Percentiles rank a stretch among this genome's conserved stretches.
Conservation (phyloP, 2,888 invertebrate species). For the Spodoptera exigua region DNA sequence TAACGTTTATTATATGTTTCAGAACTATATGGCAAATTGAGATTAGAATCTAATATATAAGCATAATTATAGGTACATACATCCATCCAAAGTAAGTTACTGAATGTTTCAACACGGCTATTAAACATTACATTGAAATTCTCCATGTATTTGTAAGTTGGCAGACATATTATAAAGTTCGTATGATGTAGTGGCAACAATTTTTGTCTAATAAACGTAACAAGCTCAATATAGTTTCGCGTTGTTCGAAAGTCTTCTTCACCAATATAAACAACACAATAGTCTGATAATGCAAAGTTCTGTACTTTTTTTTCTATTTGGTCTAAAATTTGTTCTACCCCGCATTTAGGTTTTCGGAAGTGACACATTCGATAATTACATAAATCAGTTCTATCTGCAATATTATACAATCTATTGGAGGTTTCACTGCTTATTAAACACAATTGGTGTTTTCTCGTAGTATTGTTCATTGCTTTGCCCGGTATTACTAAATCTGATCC, state of each 20-base stretch:
- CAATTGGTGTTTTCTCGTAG: too few species aligned
- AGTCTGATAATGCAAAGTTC: neutral
- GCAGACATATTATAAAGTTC: constrained; percentile 7
- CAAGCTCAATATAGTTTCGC: constrained; percentile 2
- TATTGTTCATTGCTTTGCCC: too few species aligned
- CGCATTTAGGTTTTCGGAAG: neutral
- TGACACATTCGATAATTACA: neutral
- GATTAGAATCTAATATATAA: too few species aligned
- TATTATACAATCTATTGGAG: too few species aligned
- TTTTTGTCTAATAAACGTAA: constrained; percentile 7
- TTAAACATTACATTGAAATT: neutral
- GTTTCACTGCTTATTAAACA: too few species aligned
- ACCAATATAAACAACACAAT: too few species aligned
- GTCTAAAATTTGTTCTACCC: neutral
- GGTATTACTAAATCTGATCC: too few species aligned
- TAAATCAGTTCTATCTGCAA: neutral
- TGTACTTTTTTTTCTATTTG: neutral
- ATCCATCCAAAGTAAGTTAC: constrained; percentile 9
- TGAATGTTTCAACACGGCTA: constrained; percentile 3
- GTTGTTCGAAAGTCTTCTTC: too few species aligned
- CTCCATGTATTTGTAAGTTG: neutral
- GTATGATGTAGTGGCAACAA: neutral
- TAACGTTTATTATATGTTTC: constrained; percentile 1
- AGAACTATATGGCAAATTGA: constrained; percentile 1
- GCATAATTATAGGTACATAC: constrained; percentile 1